Base-by-base conservation (phyloP, 2,113 vertebrate species). In the Pycnonotus jocosus region DNA sequence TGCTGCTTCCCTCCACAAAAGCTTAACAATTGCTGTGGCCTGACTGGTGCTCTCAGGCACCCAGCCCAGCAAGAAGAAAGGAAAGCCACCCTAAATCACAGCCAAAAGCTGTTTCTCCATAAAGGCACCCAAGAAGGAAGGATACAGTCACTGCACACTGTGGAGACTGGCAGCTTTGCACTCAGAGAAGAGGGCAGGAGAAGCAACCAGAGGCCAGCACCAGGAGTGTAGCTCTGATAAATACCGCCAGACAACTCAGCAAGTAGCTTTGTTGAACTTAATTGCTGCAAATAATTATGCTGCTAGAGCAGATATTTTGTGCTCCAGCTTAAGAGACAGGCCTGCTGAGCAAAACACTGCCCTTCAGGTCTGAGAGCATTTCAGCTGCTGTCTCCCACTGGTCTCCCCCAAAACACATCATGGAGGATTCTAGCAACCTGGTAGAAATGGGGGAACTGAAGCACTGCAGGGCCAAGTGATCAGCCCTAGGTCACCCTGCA, bases 111-210 rank as follows among this genome's bases (percentile, higher is more conserved):
- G 58, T 35, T 37, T 44, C 23, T 72, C 37, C 48, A 17, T 14
- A 47, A 44, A 79, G 28, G 37, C 28, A 44, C 6, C 12, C n/a
- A 66, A 56, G 25, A 61, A 61, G 42, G 56, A 71, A 87, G 1
- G 1, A 10, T 0, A 1, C 7, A 12, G 27, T 37, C 35, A 6
- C 28, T 58, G 38, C 14, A 27, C 1, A 0, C 20, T 0, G 0
- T 8, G 30, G 42, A 77, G 15, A 12, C 50, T 13, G 51, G 87
- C 0, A 0, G 47, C 31, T 76, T 58, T 7, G 10, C 19, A 4
- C 33, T 74, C 89, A 47, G 38, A 61, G 35, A 37, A 23, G 56
- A 64, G 31, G 24, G 24, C 61, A 76, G 38, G 15, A 79, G n/a
- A 57, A 80, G 45, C 0, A 2, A 25, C 18, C 22, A 13, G 30